Evolutionary conservation across 2,888 invertebrate genomes (phyloP), one percentile per base, ranked within the genome.

Genomic region (Nipponacmea schrenckii): DNA sequence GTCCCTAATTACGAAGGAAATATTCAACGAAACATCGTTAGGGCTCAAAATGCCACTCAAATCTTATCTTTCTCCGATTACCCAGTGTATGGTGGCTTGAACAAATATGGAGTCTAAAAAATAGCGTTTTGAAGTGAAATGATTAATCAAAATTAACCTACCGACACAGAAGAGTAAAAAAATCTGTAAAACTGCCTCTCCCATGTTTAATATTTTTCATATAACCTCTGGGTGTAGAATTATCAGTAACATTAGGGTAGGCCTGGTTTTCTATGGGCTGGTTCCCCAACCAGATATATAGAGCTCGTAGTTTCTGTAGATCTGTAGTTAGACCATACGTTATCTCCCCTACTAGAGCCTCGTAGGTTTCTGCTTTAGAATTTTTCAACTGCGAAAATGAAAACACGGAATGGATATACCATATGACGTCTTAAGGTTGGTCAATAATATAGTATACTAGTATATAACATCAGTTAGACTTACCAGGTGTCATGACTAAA

Each of bases 131-230:
- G n/a, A n/a, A n/a, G n/a, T n/a, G n/a, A n/a, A n/a, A n/a, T n/a
- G n/a, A n/a, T n/a, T n/a, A n/a, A 2, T 7, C 2, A 4, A 7
- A 39, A 39, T 39, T 39, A 10, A 39, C 39, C 26, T 72, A 80
- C 80, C 78, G 72, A 71, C 80, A 80, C 5, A 80, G 68, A 12
- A 79, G 65, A 20, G 79, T 75, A 69, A 79, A 80, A 27, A 80
- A 74, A 10, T 69, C 73, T 0, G 77, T 73, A 50, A 71, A 80
- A 17, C 77, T 74, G 14, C 79, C 80, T 20, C 73, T 74, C 2
- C 71, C 69, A 5, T 74, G 66, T 65, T 78, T 76, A 12, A 80
- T 77, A 17, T 78, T 72, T 56, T 78, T 72, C 73, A 79, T 78
- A 63, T 78, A 79, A 1, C 77, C 77, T 24, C 77, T 75, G 0